Evolutionary conservation across 2,888 invertebrate genomes (phyloP), one percentile per base, ranked within the genome.

Genomic region (Spisula subtruncata): DNA sequence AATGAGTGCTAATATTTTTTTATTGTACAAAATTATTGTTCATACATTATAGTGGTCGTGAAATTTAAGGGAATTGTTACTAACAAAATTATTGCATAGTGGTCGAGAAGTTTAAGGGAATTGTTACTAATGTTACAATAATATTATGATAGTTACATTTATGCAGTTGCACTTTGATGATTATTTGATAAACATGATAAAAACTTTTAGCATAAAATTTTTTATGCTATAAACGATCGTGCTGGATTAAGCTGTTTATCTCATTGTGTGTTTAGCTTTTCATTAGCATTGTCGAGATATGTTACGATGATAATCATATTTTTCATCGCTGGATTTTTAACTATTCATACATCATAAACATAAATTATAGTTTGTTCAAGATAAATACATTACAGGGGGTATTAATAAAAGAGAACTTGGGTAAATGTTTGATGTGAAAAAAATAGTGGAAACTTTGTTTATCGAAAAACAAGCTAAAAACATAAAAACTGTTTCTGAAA

Each of bases 401-500:
- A 41, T 41, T 18, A 14, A 32, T 75, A 75, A 75, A 75, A 75
- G n/a, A 60, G 35, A 75, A 32, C 32, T 32, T 71, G 12, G 2
- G 29, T 29, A 71, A 71, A 1, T 32, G 29, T 75, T 75, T 35
- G 75, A 75, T 12, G 75, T 35, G 32, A 25, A 60, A 25, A 56
- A 56, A 35, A 75, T 75, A 32, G 29, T 75, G 32, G 16, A 35
- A 75, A 75, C 75, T 16, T 75, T 75, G 75, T 75, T 75, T 32
- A 66, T 41, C 8, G 75, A 75, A 75, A 75, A 75, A 75, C 29
- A 32, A 75, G 12, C 32, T 32, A 35, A n/a, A n/a, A 75, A 32
- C 75, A 18, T 25, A 35, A 75, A 75, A 75, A 75, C 75, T 75
- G 75, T n/a, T n/a, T n/a, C n/a, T n/a, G 18, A 35, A 32, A 75